These are phyloP conservation scores for Geotrupes spiniger DNA, from an alignment of 2,888 invertebrate species.

Conservation along the genomic window DNA sequence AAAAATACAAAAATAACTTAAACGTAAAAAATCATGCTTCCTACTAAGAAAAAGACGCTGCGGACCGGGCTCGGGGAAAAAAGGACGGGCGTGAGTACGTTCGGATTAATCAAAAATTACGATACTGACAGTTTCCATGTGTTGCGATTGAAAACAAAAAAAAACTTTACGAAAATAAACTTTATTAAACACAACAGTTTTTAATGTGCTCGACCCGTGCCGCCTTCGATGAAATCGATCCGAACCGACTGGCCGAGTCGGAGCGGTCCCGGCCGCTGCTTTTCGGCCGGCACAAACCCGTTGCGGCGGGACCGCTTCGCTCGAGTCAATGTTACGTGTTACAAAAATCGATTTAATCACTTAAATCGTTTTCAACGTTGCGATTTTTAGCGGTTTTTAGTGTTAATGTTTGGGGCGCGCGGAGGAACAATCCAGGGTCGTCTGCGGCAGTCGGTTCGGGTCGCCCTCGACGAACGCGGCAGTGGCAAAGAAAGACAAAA, in stretches of 20 bases:
- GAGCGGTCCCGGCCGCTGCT: slow-evolving; percentile 6
- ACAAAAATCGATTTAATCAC: slow-evolving; percentile 9
- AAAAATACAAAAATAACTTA: slow-evolving; percentile 28
- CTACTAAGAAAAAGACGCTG: too few relatives aligned
- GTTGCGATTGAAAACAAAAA: slow-evolving; percentile 12
- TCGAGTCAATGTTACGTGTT: too few relatives aligned
- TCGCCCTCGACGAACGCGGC: too few relatives aligned
- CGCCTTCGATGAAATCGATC: not conserved
- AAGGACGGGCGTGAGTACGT: too few relatives aligned
- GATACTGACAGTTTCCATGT: slow-evolving; percentile 24
- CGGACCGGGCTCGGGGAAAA: too few relatives aligned
- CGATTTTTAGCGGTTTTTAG: too few relatives aligned
- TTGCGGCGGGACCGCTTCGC: slow-evolving; percentile 6
- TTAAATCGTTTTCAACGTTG: not conserved
- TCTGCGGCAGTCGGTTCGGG: too few relatives aligned
- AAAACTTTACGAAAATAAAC: slow-evolving; percentile 32
- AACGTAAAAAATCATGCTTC: too few relatives aligned
- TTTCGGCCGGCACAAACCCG: slow-evolving; percentile 16
- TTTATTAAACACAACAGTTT: slow-evolving; percentile 35
- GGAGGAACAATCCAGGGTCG: too few relatives aligned
- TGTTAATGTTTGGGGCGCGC: too few relatives aligned
- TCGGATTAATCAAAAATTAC: slow-evolving; percentile 6
- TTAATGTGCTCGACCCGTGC: slow-evolving; percentile 10
- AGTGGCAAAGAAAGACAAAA: too few relatives aligned
- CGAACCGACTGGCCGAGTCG: not conserved